Conservation (phyloP, 1,140 invertebrate species). For the Lepidostoma basale region DNA sequence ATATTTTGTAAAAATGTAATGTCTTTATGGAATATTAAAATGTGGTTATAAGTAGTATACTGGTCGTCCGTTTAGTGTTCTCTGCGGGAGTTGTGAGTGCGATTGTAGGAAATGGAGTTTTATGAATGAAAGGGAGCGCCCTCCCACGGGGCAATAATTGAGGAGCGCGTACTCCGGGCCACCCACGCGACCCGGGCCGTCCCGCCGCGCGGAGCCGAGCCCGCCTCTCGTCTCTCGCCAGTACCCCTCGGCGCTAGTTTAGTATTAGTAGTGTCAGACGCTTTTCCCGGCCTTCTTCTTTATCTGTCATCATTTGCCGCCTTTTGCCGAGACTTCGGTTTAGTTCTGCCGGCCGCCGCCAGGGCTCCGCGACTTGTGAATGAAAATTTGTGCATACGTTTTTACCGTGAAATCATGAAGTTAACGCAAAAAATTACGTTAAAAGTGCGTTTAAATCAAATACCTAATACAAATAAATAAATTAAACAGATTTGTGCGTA, state of each 20-base stretch:
- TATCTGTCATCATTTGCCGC: slow-evolving; percentile 21
- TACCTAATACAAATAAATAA: no score
- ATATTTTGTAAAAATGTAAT: no score
- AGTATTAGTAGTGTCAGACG: slow-evolving; percentile 25
- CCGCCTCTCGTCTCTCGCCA: slow-evolving; percentile 10
- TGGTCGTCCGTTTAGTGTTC: no score
- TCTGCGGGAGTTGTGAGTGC: no score
- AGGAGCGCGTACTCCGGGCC: slow-evolving; percentile 25
- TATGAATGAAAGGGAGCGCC: slow-evolving; percentile 11
- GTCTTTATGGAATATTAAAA: no score
- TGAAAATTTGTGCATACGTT: no score
- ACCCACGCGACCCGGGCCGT: slow-evolving; percentile 4
- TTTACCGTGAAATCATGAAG: no score
- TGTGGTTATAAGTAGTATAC: no score
- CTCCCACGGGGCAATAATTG: slow-evolving; percentile 3
- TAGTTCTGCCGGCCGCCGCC: slow-evolving; percentile 20
- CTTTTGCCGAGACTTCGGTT: background rate
- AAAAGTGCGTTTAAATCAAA: no score
- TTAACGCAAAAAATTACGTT: no score
- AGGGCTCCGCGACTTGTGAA: slow-evolving; percentile 12
- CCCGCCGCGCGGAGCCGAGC: background rate
- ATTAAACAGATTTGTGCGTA: no score
- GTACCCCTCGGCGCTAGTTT: slow-evolving; percentile 26
- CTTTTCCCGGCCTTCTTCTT: slow-evolving; percentile 21
- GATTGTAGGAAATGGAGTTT: no score